Evolutionary conservation across 2,797 vertebrate genomes (phyloP), one percentile per base, ranked within the genome.

Genomic region (Phrynocephalus vlangalii): DNA sequence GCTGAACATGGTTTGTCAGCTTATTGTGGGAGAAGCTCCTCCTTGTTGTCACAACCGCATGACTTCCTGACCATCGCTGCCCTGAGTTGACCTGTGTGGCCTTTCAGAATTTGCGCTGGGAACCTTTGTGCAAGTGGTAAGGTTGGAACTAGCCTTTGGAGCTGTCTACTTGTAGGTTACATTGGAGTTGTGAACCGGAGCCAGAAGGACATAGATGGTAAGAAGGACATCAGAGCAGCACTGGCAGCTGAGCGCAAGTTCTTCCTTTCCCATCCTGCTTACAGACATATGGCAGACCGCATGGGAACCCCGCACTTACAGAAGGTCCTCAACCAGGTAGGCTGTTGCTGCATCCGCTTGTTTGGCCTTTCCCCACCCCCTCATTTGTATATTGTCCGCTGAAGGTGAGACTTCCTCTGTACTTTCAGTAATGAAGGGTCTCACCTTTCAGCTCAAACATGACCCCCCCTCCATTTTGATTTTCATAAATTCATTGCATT

Each of bases 191-290:
- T 99, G 87, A 99, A 99, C 96, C 98, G 99, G 89, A 99, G 98
- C 95, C 99, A 99, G 96, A 99, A 99, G 94, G 99, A 99, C 94
- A 99, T 99, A 0, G 99, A 99, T 90, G 99, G 99, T 38, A 99
- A 97, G 94, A 99, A 99, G 95, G 99, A 99, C 94, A 99, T 99
- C 90, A 97, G 98, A 0, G 97, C 96, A 5, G 99, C 99, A 10
- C 90, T 99, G 94, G 98, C 97, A 0, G 98, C 98, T 4, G 99
- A 99, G 95, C 98, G 99, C 91, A 99, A 99, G 95, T 99, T 99
- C 93, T 99, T 99, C 92, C 96, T 99, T 72, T 99, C 99, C 15
- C 99, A 99, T 91, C 98, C 98, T 0, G 97, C 95, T 48, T 99
- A 99, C 92, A 96, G 99, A 94, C 99, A 99, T 95, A 96, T 99